Base-by-base conservation (phyloP, 2,888 invertebrate genomes). In the Tinea trinotella region DNA sequence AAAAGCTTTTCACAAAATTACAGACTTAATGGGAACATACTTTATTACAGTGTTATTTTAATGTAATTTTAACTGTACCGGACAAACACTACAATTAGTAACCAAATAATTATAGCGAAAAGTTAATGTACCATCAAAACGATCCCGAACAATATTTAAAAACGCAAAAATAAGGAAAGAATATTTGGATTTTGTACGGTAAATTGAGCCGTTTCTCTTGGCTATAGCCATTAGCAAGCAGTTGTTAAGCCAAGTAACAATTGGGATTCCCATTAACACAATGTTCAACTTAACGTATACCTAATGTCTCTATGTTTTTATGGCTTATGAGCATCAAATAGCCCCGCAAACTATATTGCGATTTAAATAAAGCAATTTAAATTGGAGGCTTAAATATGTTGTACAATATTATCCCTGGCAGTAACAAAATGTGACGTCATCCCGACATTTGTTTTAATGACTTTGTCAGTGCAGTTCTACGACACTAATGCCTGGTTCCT, bases 241-340 rank as follows among this genome's bases (percentile, higher is more conserved):
- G 40, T 40, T 40, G 40, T 40, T 40, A 40, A 40, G 40, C 40
- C 40, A 40, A 40, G 40, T 40, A 40, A 40, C 40, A 40, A 40
- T 40, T 40, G 40, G 40, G 40, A 12, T 40, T 12, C 13, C 40
- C 40, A 40, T 40, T 40, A 40, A 40, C 40, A 40, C 40, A 40
- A 40, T 40, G 40, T 40, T 40, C 40, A 40, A 40, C 40, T 40
- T 40, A 40, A 40, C 40, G 40, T 40, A 13, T 40, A 40, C 13
- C 40, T 40, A 40, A 40, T 40, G 40, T 15, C 40, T 7, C 24
- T 40, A 12, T 12, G 40, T 40, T 40, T 40, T 40, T 15, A 40
- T 40, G 40, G 40, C 6, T 13, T 40, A 40, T 40, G 40, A 40
- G 7, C 40, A 40, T 6, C 15, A 12, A 40, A 40, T 40, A 40